A percentile compares a stretch with the other conserved stretches of the same genome.
phyloP scores from a whole-genome alignment of 2,797 vertebrate genomes.

The Oophaga sylvatica region DNA sequence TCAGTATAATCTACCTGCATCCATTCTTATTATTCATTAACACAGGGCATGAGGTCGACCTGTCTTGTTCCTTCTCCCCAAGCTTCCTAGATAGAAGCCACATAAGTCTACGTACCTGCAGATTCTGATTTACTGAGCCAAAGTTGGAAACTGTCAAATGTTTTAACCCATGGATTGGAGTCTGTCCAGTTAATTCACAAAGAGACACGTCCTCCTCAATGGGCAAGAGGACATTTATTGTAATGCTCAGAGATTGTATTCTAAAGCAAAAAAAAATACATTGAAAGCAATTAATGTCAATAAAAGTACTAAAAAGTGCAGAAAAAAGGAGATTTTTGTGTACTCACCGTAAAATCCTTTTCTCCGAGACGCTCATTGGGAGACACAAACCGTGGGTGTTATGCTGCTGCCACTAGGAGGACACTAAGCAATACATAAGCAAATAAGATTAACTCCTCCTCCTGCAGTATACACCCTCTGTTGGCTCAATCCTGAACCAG shows the following conservation, averaged over 20 bases:
- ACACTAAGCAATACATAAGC: too few species aligned
- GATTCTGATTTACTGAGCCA: conserved; percentile 64
- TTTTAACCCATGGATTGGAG: conserved; percentile 73
- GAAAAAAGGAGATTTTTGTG: too few species aligned
- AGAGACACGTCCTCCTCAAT: conserved; percentile 72
- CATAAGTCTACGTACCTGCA: conserved; percentile 67
- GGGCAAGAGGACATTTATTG: conserved; percentile 78
- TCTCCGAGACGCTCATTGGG: too few species aligned
- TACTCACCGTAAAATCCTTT: too few species aligned
- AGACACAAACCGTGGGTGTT: too few species aligned
- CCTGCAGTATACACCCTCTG: too few species aligned
- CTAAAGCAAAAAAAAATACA: conserved; percentile 68
- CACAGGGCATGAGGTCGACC: neutral
- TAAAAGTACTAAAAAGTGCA: conserved; percentile 26
- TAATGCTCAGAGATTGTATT: conserved; percentile 78
- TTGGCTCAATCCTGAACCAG: too few species aligned
- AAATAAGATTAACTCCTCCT: too few species aligned
- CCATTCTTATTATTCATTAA: neutral
- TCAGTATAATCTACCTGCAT: too few species aligned
- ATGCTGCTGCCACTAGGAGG: too few species aligned
- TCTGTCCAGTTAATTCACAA: conserved; percentile 74
- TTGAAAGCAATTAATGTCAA: neutral
- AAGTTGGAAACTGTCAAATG: conserved; percentile 74
- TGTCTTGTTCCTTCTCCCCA: neutral
- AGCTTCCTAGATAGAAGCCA: neutral